Evolutionary conservation across 2,113 vertebrate species (phyloP).

Genomic region (Malurus elegans): DNA sequence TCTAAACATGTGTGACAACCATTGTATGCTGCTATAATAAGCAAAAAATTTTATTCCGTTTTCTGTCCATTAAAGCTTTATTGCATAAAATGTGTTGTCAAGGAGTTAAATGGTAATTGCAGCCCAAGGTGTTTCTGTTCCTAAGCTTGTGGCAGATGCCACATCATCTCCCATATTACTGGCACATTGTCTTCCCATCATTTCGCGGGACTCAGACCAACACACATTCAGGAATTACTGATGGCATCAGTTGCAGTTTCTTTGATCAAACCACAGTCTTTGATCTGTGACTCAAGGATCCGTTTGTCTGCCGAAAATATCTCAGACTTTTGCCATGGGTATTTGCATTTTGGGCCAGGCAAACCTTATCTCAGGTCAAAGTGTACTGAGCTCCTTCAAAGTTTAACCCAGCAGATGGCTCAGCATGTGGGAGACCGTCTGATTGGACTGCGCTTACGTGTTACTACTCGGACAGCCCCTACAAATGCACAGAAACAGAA

Average conservation of each 20-base stretch:
- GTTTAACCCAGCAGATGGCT: background rate
- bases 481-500: background rate
- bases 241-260: background rate
- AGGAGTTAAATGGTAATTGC: background rate
- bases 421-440: background rate
- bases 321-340: background rate
- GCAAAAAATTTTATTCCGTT: background rate
- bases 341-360: background rate
- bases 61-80: background rate
- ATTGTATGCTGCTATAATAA: background rate
- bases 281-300: background rate
- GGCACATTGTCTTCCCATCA: background rate
- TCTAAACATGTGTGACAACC: background rate
- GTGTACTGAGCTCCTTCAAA: background rate
- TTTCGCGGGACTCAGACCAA: background rate
- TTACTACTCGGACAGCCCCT: background rate
- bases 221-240: background rate
- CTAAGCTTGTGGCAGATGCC: background rate
- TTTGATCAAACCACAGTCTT: background rate
- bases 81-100: background rate
- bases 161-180: accelerated
- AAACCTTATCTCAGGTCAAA: background rate
- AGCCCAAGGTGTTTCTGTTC: background rate
- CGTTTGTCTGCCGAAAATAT: background rate
- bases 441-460: background rate